Base-by-base conservation (phyloP, 2,113 vertebrate species). In the Scortum barcoo region DNA sequence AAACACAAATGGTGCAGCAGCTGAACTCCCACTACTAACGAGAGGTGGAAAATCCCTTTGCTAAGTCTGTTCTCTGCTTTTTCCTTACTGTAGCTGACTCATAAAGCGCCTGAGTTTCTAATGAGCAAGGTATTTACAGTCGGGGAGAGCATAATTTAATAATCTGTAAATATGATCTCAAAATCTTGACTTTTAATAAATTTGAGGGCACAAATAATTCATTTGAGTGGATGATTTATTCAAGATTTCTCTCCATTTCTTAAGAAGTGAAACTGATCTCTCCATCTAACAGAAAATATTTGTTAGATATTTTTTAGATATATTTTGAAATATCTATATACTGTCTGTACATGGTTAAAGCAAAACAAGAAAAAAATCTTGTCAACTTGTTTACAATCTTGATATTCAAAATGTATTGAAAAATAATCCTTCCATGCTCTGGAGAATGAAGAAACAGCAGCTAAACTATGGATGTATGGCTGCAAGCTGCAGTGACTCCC, bases 401-500 rank as follows among this genome's bases (percentile, higher is more conserved):
- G 58, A 20, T 20, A 7, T 24, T 17, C 19, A n/a, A 28, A 44
- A 9, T 38, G n/a, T 2, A 28, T 46, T 17, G 17, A 77, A 57
- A 36, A 36, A 36, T 30, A 16, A 22, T 30, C 12, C 38, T 13
- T 11, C 50, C 42, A 13, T 14, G n/a, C 14, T 48, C 51, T 14
- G 28, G 8, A 58, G 19, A n/a, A 13, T 24, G 20, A 44, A 46
- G 36, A 33, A 46, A 57, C 14, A 68, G 54, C 5, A 60, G 60
- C 24, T 48, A 4, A 24, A 50, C 20, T 36, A 57, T 44, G 65
- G 48, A 46, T 58, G 51, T 65, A 30, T 50, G 11, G 73, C 58
- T 28, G 17, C 36, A 65, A 65, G 56, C 58, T 33, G 38, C 50
- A 72, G 40, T 48, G 48, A 76, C 54, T 68, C 56, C 63, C 65